Evolutionary conservation across 2,113 vertebrate genomes (phyloP), one percentile per base, ranked within the genome.

Genomic region (Melanotaenia duboulayi): DNA sequence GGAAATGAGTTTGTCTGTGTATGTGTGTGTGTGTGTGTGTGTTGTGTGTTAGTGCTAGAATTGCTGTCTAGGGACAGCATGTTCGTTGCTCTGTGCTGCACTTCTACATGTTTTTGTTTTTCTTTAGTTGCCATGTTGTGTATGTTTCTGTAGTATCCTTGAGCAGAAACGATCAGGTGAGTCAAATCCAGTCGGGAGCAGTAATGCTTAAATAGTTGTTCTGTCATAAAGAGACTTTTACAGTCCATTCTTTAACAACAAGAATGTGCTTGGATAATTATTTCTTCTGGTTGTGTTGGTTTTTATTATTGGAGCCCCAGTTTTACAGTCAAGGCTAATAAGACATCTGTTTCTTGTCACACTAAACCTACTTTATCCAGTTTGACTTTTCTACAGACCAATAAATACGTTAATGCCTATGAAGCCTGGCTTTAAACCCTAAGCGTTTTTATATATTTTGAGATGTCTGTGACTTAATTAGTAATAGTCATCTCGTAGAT

Each of bases 1-100:
- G 90, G 87, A 90, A 87, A 62, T 84, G 74, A 48, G 64, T 49
- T 42, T 71, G 23, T 78, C 63, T 52, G n/a, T 32, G 52, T 35
- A 37, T 20, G 16, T 40, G 28, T 35, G 44, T 32, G 49, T 55
- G 49, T 55, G 40, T 39, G 11, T 13, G 57, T 65, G 49, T 50
- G 37, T 39, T 22, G 23, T 51, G 58, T 32, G 32, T 35, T n/a
- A 25, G 39, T 54, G 40, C 17, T 54, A 12, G 50, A 46, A 72
- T 65, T 60, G 46, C 52, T 70, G 54, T 81, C 57, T 35, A 16
- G 63, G 71, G 71, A 64, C 40, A 61, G 20, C 4, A 10, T 39
- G 51, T 20, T 14, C 62, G 40, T 52, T n/a, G 4, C 28, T 64
- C 51, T 40, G 48, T 20, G 0, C 40, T 52, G 28, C 54, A 68